These are phyloP conservation scores for Chauna torquata DNA, from an alignment of 2,113 vertebrate genomes.

Conservation along the genomic window DNA sequence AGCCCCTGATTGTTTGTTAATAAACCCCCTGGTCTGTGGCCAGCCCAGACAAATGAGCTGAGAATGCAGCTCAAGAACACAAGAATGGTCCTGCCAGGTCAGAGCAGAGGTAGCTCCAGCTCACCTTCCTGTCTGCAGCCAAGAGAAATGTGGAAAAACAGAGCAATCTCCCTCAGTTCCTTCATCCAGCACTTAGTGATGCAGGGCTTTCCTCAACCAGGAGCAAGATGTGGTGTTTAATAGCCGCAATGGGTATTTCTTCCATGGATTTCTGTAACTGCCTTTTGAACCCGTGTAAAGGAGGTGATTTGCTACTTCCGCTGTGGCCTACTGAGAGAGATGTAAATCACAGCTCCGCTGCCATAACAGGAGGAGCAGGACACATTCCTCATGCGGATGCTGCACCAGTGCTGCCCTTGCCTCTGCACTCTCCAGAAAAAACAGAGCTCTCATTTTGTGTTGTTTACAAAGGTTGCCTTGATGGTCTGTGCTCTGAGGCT, in stretches of 20 bases:
- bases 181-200: background rate
- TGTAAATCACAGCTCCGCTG: background rate
- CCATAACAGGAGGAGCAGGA: background rate
- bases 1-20: background rate
- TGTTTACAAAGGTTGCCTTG: background rate
- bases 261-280: background rate
- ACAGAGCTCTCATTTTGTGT: background rate
- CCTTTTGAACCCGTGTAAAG: background rate
- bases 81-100: background rate
- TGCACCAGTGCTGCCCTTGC: background rate
- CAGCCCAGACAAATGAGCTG: background rate
- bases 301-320: conserved; percentile 25
- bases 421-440: background rate
- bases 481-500: background rate
- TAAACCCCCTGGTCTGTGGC: background rate
- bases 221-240: background rate
- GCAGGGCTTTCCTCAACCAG: background rate
- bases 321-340: background rate
- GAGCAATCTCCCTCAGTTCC: background rate
- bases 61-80: background rate
- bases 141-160: background rate
- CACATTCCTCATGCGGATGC: background rate
- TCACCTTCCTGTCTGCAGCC: background rate
- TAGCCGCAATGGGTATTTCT: background rate
- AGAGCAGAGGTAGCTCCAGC: background rate